phyloP scores from a whole-genome alignment of 2,888 invertebrate species.

The Lithosia quadra region DNA sequence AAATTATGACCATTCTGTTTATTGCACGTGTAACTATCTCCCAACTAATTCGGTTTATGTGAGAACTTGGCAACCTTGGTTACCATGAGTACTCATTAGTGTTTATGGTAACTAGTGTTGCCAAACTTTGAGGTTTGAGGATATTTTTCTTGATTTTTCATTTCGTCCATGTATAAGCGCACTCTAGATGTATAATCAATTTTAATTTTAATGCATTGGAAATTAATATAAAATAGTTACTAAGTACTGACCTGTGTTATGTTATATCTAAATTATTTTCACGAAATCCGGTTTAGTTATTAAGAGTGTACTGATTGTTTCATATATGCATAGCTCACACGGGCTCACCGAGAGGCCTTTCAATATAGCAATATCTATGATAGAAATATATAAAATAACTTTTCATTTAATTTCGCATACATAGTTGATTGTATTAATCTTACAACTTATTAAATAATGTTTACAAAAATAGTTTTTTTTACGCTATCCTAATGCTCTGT shows the following conservation, averaged over 20 bases:
- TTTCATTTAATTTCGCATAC: background rate
- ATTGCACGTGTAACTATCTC: too few species aligned
- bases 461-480: background rate
- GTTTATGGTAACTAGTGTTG: too few species aligned
- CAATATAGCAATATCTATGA: constrained; percentile 1
- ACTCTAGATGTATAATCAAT: background rate
- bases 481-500: too few species aligned
- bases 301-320: constrained; percentile 3
- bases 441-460: background rate
- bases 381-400: background rate
- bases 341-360: constrained; percentile 7
- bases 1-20: too few species aligned
- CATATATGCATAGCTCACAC: background rate
- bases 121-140: too few species aligned
- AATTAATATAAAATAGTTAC: background rate
- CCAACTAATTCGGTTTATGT: too few species aligned
- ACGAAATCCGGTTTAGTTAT: background rate
- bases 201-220: background rate
- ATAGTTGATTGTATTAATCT: constrained; percentile 2
- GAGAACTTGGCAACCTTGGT: too few species aligned
- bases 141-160: background rate
- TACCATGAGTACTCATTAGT: too few species aligned
- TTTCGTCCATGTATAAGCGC: background rate
- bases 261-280: background rate
- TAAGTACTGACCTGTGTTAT: background rate